A percentile compares a stretch with the other conserved stretches of the same genome.
These are phyloP conservation scores for Matsumyia berberina DNA, from an alignment of 2,888 invertebrate genomes.

Conservation along the genomic window DNA sequence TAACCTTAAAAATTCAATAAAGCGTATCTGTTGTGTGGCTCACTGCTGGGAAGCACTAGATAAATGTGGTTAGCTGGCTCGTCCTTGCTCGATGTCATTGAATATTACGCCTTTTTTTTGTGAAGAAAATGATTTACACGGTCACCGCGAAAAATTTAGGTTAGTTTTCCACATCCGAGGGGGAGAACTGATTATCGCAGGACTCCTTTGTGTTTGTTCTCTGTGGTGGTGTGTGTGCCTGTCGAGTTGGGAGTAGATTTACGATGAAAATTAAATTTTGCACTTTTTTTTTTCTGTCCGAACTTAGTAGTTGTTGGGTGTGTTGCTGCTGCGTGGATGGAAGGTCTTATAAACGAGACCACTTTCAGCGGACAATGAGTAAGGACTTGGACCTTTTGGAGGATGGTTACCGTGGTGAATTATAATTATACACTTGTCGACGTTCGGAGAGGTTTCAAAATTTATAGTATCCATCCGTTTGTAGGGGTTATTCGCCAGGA, in stretches of 20 bases:
- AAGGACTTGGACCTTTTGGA: conserved; percentile 52
- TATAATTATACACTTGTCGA: conserved; percentile 70
- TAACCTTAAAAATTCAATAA: conserved; percentile 68
- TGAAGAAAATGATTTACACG: conserved; percentile 62
- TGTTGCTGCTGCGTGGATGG: conserved; percentile 1
- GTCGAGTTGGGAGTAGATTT: conserved; percentile 54
- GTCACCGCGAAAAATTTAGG: conserved; percentile 52
- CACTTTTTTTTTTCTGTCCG: background rate
- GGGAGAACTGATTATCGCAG: conserved; percentile 64
- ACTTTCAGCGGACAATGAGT: conserved; percentile 65
- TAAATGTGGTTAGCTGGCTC: conserved; percentile 40
- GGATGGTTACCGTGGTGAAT: conserved; percentile 67
- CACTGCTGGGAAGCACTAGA: conserved; percentile 30
- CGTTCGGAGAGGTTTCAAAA: conserved; percentile 36
- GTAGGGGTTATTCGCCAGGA: background rate
- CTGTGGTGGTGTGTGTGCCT: conserved; percentile 12
- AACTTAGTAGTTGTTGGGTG: background rate
- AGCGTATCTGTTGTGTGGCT: conserved; percentile 51
- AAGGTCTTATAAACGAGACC: conserved; percentile 65
- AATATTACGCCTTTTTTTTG: conserved; percentile 56
- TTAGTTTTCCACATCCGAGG: conserved; percentile 43
- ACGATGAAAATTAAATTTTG: conserved; percentile 65
- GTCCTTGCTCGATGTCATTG: conserved; percentile 46
- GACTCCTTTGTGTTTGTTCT: conserved; percentile 53
- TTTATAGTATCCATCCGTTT: conserved; percentile 42